These are phyloP conservation scores for Aurelia sp. DNA, from an alignment of 30 jellyfish, hydroid and myxozoan genomes.

Conservation along the genomic window DNA sequence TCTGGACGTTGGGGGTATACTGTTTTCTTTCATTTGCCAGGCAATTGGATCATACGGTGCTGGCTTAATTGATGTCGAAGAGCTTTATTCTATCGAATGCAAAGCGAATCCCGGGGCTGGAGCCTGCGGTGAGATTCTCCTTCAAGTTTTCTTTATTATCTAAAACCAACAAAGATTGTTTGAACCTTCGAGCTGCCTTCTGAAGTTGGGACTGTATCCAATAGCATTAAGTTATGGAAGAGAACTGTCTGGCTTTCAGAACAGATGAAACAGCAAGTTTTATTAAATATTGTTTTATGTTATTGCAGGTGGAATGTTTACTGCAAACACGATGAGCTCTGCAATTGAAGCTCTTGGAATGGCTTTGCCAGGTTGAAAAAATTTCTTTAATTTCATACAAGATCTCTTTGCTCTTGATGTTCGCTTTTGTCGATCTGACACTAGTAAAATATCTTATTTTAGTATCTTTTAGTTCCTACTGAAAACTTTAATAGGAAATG, in stretches of 20 bases:
- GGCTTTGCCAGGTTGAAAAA: conserved; percentile 73
- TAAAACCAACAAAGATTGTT: too few species aligned
- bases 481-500: too few species aligned
- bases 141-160: too few species aligned
- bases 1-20: too few species aligned
- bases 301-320: conserved; percentile 73
- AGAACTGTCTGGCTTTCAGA: conserved; percentile 47
- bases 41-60: conserved; percentile 81
- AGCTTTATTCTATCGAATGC: conserved; percentile 69
- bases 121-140: conserved; percentile 58
- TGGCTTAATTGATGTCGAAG: conserved; percentile 80
- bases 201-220: too few species aligned
- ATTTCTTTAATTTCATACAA: too few species aligned
- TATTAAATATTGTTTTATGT: too few species aligned
- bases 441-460: too few species aligned
- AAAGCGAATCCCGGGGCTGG: conserved; percentile 79
- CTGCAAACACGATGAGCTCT: conserved; percentile 83
- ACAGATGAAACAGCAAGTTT: not conserved
- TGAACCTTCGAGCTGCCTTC: too few species aligned
- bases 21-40: conserved; percentile 5
- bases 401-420: too few species aligned
- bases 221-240: not conserved
- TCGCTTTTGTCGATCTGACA: too few species aligned
- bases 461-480: too few species aligned
- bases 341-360: conserved; percentile 80